Percentiles rank a stretch among this genome's conserved stretches.
Evolutionary conservation across 2,797 vertebrate genomes (phyloP).

Genomic region (Oryzias sinensis): DNA sequence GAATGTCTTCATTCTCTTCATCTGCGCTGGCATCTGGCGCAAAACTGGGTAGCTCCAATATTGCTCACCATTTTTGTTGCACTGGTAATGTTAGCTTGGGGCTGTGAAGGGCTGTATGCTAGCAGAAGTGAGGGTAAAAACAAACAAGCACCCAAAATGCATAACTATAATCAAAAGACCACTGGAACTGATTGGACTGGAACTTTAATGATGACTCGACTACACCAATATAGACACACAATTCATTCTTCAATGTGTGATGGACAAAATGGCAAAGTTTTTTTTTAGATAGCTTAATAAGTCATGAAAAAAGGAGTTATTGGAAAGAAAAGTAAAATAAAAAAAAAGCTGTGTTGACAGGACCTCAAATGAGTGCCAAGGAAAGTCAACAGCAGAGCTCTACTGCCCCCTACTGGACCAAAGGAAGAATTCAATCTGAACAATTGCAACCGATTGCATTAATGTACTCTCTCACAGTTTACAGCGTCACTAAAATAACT

Average conservation of each 20-base stretch:
- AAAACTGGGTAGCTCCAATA: too few relatives aligned
- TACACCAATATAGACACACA: conserved; percentile 7
- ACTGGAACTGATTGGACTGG: neutral
- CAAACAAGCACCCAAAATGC: too few relatives aligned
- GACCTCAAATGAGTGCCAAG: conserved; percentile 63
- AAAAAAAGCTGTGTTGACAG: conserved; percentile 62
- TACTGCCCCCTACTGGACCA: conserved; percentile 74
- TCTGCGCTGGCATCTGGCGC: too few relatives aligned
- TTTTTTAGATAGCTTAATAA: conserved; percentile 62
- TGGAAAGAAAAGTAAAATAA: conserved; percentile 64
- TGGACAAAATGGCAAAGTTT: conserved; percentile 36
- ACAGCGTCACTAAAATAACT: too few relatives aligned
- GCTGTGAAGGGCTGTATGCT: too few relatives aligned
- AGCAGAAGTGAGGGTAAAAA: too few relatives aligned
- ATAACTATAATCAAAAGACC: too few relatives aligned
- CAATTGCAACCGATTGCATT: neutral
- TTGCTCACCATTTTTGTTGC: too few relatives aligned
- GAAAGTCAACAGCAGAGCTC: conserved; percentile 34
- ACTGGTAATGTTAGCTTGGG: too few relatives aligned
- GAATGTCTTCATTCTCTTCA: too few relatives aligned
- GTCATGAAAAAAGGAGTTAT: conserved; percentile 72
- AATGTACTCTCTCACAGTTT: neutral
- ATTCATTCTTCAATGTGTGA: conserved; percentile 16
- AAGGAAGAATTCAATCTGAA: neutral
- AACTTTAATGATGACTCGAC: conserved; percentile 6